phyloP scores from a whole-genome alignment of 2,888 invertebrate genomes.

The Charanyca ferruginea region DNA sequence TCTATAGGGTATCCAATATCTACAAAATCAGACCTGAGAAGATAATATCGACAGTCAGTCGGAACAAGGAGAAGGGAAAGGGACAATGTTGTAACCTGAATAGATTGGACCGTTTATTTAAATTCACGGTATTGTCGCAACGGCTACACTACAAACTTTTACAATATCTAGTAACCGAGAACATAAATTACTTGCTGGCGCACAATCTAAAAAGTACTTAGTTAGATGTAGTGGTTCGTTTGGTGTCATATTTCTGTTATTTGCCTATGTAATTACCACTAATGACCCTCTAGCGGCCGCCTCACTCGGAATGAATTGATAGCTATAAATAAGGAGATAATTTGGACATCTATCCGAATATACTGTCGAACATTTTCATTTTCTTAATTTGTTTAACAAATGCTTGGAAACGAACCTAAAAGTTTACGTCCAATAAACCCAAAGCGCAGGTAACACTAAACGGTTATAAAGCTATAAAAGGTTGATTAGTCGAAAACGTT shows the following conservation, averaged over 20 bases:
- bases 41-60: conserved; percentile 56
- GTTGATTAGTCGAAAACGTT: conserved; percentile 54
- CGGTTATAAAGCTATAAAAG: conserved; percentile 61
- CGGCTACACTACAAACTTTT: conserved; percentile 63
- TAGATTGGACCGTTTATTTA: conserved; percentile 69
- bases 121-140: conserved; percentile 62
- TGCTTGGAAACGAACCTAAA: conserved; percentile 46
- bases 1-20: conserved; percentile 61
- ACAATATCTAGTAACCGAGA: conserved; percentile 59
- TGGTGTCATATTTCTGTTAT: conserved; percentile 68
- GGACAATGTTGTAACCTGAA: conserved; percentile 71
- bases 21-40: conserved; percentile 56
- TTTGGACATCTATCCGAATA: conserved; percentile 65
- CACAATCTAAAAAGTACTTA: conserved; percentile 61
- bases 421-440: conserved; percentile 56
- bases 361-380: conserved; percentile 61
- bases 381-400: conserved; percentile 59
- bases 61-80: conserved; percentile 69
- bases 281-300: conserved; percentile 61
- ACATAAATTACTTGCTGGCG: conserved; percentile 56
- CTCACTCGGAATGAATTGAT: conserved; percentile 70
- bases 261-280: conserved; percentile 64
- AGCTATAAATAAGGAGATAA: conserved; percentile 70
- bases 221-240: conserved; percentile 63
- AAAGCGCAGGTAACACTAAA: conserved; percentile 61